Base-by-base conservation (phyloP, 2,113 vertebrate genomes). In the Nerophis ophidion region DNA sequence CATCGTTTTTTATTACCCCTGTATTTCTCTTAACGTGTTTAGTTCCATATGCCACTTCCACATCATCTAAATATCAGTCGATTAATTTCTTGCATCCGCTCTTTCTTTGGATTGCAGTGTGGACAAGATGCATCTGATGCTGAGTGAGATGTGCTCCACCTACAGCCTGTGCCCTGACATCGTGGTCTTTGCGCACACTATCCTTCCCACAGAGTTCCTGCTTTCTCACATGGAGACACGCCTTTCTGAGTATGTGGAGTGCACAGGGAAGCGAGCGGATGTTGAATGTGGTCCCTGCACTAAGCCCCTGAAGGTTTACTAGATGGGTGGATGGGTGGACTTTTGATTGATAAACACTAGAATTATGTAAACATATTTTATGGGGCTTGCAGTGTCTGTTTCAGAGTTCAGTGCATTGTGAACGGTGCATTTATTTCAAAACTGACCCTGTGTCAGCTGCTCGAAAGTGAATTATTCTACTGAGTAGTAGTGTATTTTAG, bases 131-230 rank as follows among this genome's bases (percentile, higher is more conserved):
- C 95, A 98, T 70, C 57, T 90, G 79, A 84, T 61, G 14, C 84
- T 98, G 81, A 86, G 91, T 0, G 96, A 98, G 80, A 67, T 97
- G 57, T 91, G 92, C 44, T 78, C 91, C 66, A 87, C 91, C 68
- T 89, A 93, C 85, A 92, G 85, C 77, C 84, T 93, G 1, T 87
- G 86, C 6, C 59, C 52, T 15, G 92, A 81, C 51, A 87, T 98
- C 58, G 69, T 68, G 0, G 87, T 97, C 12, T 96, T 91, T 1
- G 84, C 92, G 56, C 94, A 97, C 78, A 85, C 82, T 9, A 59
- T 98, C 26, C 84, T 91, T 0, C 95, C 96, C 0, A 71, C 84
- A 0, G 95, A 98, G 82, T 96, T 95, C 77, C 92, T 98, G 51
- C 81, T 93, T 54, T 83, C 90, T 58, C 91, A 97, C 45, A 84